phyloP scores from a whole-genome alignment of 2,888 invertebrate genomes.

The Rhorus exstirpatorius region DNA sequence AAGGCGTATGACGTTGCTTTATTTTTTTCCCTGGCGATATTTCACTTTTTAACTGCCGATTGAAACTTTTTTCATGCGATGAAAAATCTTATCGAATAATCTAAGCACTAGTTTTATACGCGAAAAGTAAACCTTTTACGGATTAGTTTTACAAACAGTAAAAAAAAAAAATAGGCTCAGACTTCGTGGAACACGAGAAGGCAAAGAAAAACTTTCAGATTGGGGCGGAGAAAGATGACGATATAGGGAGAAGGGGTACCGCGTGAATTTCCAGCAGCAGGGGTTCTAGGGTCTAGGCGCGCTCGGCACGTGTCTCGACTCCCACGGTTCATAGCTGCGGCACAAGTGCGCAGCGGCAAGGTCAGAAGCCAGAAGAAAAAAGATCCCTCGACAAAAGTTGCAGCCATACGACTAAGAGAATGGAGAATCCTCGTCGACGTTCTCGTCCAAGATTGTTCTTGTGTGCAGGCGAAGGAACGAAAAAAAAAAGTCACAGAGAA shows the following conservation, averaged over 20 bases:
- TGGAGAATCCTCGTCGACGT: conserved; percentile 30
- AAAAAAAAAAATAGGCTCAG: no score
- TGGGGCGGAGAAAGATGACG: conserved; percentile 25
- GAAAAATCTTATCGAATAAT: neutral
- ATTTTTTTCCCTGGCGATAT: neutral
- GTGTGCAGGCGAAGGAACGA: neutral
- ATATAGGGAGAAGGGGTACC: conserved; percentile 44
- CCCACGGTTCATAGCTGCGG: conserved; percentile 79
- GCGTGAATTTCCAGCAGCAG: conserved; percentile 70
- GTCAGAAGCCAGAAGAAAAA: conserved; percentile 74
- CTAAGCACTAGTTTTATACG: no score
- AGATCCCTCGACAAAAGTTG: conserved; percentile 46
- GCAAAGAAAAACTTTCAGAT: conserved; percentile 40
- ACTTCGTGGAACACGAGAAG: conserved; percentile 42
- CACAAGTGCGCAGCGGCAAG: conserved; percentile 80
- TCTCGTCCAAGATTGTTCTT: conserved; percentile 36
- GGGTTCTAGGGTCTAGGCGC: conserved; percentile 63
- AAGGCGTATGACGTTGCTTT: neutral
- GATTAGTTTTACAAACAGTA: no score
- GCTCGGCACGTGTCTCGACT: conserved; percentile 80
- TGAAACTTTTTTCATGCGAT: neutral
- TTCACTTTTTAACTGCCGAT: neutral
- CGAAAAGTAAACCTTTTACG: neutral
- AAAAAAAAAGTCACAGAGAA: conserved; percentile 11
- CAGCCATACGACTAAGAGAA: conserved; percentile 41